A percentile compares a stretch with the other conserved stretches of the same genome.
Conservation (phyloP, 2,888 invertebrate genomes). For the Parnassius orleans region DNA sequence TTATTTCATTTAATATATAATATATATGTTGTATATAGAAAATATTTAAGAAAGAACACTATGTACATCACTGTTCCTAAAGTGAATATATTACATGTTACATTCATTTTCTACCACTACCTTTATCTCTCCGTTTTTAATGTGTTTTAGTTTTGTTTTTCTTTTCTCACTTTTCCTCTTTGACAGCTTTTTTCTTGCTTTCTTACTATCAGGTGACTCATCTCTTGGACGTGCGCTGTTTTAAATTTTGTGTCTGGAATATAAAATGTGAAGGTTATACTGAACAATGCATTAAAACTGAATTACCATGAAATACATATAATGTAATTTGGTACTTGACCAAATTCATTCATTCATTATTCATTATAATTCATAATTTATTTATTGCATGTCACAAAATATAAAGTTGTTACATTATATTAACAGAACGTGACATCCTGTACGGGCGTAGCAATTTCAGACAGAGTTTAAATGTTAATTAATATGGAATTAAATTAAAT, state of each 20-base stretch:
- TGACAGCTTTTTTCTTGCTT: slow-evolving; percentile 93
- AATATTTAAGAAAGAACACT: neutral
- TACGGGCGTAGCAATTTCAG: no score
- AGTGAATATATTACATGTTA: neutral
- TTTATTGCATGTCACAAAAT: no score
- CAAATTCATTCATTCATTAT: no score
- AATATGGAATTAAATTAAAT: no score
- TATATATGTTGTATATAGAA: neutral
- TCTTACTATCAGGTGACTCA: slow-evolving; percentile 90
- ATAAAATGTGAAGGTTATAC: neutral
- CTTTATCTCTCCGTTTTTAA: slow-evolving; percentile 94
- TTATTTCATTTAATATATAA: slow-evolving; percentile 3
- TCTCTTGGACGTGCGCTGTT: slow-evolving; percentile 86
- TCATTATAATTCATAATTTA: no score
- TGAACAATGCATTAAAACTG: no score
- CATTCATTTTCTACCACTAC: slow-evolving; percentile 56
- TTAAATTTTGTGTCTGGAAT: slow-evolving; percentile 80
- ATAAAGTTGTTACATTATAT: no score
- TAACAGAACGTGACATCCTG: no score
- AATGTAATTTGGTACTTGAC: no score
- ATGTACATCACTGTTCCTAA: neutral
- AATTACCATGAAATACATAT: no score
- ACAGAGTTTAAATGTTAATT: no score
- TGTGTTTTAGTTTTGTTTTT: slow-evolving; percentile 94
- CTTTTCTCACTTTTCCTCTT: slow-evolving; percentile 92